These are phyloP conservation scores for Bubo bubo DNA, from an alignment of 2,113 vertebrate species.

Conservation along the genomic window DNA sequence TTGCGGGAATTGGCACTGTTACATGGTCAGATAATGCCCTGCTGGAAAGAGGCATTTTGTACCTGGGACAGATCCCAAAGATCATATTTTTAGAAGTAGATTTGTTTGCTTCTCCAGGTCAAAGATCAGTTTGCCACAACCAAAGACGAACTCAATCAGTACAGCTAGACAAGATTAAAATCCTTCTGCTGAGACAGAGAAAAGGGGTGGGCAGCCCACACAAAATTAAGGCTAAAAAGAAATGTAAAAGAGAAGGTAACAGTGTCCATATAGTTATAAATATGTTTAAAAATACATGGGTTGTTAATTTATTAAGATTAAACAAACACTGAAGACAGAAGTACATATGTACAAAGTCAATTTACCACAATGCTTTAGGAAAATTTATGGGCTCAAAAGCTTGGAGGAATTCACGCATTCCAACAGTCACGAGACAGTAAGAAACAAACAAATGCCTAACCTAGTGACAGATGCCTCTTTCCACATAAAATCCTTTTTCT, in stretches of 20 bases:
- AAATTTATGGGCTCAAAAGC: neutral
- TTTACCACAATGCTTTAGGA: neutral
- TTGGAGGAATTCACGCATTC: neutral
- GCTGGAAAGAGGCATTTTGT: slow-evolving; percentile 22
- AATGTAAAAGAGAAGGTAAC: neutral
- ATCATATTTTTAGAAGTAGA: neutral
- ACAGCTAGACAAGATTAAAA: neutral
- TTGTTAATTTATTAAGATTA: neutral
- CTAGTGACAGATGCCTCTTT: neutral
- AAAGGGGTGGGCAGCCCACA: neutral
- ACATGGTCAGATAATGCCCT: neutral
- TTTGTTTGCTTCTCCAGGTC: slow-evolving; percentile 48
- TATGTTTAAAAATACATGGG: neutral
- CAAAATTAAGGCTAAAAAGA: neutral
- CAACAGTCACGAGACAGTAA: neutral
- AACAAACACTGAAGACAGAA: neutral
- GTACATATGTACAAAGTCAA: neutral
- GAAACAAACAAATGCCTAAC: neutral
- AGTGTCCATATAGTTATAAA: neutral
- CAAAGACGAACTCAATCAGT: neutral
- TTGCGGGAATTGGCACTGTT: neutral
- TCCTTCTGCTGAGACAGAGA: neutral
- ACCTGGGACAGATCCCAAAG: slow-evolving; percentile 45
- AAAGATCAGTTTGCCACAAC: slow-evolving; percentile 35
- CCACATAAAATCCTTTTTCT: neutral